Base-by-base conservation (phyloP, 2,797 vertebrate genomes). In the Rallus crepitans region DNA sequence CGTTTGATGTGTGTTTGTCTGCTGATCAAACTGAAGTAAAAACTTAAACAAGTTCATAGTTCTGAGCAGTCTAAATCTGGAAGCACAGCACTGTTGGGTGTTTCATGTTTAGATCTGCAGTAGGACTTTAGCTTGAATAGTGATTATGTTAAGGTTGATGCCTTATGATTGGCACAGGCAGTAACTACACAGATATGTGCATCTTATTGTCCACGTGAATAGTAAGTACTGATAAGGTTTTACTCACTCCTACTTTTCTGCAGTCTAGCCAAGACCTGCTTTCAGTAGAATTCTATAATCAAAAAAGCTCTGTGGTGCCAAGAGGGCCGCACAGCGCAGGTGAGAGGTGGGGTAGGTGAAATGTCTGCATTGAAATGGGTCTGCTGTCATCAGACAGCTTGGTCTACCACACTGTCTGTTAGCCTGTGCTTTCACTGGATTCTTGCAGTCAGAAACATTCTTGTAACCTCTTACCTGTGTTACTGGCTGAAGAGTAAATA, bases 121-220 rank as follows among this genome's bases (percentile, higher is more conserved):
- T n/a, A 60, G 21, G 33, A 57, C 16, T 72, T 68, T 1, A 64
- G 37, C 33, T 81, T 75, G 37, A 69, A 27, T 8, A 31, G 47
- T 4, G 6, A 11, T 73, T 93, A 5, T 1, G 3, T n/a, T 35
- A 56, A 73, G 75, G 61, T 6, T 27, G 37, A 4, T n/a, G 15
- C 28, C 4, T 79, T 82, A 2, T 12, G 33, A 16, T 24, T 30
- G 40, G 20, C 40, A 24, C 31, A 55, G 40, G 23, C 53, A 88
- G 55, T 2, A 2, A 12, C 66, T 87, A 18, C 50, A 39, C 3
- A 9, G 19, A 6, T 75, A 17, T 4, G 2, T n/a, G 37, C 10
- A 6, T 68, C 1, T 0, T 83, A 10, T 27, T 0, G 0, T 57
- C 68, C 31, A 3, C 0, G 0, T 48, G 79, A 77, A 28, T 31